phyloP scores from a whole-genome alignment of 1,140 invertebrate species.

The Bursaphelenchus mucronatus region DNA sequence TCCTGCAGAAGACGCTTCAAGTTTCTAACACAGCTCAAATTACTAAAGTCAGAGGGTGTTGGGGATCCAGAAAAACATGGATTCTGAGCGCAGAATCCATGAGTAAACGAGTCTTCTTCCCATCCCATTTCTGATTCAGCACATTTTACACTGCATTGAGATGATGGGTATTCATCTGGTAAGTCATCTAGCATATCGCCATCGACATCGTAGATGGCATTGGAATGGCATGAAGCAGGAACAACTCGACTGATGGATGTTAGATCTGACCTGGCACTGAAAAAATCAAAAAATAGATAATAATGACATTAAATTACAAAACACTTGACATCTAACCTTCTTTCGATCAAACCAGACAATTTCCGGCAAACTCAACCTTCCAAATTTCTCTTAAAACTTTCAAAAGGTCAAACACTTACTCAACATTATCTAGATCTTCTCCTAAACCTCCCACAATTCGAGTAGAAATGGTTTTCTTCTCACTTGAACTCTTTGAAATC shows the following conservation, averaged over 20 bases:
- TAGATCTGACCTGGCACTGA: constrained; percentile 10
- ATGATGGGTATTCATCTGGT: neutral
- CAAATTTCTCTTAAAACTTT: neutral
- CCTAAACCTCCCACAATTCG: neutral
- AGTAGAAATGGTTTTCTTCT: neutral
- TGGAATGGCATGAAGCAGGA: neutral
- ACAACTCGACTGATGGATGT: constrained; percentile 5
- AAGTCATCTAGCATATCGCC: constrained; percentile 14
- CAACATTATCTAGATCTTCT: neutral
- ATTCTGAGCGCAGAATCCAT: constrained; percentile 12
- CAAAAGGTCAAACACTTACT: neutral
- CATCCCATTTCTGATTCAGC: constrained; percentile 24
- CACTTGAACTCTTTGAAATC: neutral
- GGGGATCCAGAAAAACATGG: neutral
- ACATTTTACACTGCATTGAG: neutral
- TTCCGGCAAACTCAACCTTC: neutral
- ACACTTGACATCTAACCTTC: neutral
- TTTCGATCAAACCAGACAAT: neutral
- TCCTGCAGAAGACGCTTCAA: constrained; percentile 25
- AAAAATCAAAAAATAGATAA: neutral
- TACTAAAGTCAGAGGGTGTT: constrained; percentile 26
- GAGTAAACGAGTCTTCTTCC: constrained; percentile 1
- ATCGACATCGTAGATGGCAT: constrained; percentile 7
- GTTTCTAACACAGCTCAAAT: constrained; percentile 35
- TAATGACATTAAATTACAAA: too few species aligned